Evolutionary conservation across 2,797 vertebrate genomes (phyloP).

Genomic region (Miichthys miiuy): DNA sequence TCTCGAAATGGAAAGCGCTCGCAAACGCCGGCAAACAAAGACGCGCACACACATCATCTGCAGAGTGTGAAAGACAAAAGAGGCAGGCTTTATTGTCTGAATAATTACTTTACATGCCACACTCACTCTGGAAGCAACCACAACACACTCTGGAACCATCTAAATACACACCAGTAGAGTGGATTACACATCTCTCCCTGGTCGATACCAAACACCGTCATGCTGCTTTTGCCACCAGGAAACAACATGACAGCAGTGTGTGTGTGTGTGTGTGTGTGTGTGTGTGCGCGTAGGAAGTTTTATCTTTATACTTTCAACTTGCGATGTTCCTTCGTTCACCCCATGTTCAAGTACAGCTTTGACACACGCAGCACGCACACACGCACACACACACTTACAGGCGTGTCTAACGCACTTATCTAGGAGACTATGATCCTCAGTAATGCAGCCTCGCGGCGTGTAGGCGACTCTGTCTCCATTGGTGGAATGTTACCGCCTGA

Average conservation of each 20-base stretch:
- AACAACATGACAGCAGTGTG: slow-evolving; percentile 33
- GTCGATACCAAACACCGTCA: slow-evolving; percentile 64
- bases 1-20: slow-evolving; percentile 27
- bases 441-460: slow-evolving; percentile 57
- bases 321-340: slow-evolving; percentile 43
- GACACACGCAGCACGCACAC: slow-evolving; percentile 22
- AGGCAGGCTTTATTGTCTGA: slow-evolving; percentile 63
- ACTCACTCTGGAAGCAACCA: slow-evolving; percentile 47
- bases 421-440: slow-evolving; percentile 44
- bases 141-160: slow-evolving; percentile 44
- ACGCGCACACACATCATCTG: slow-evolving; percentile 14
- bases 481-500: slow-evolving; percentile 35
- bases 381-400: slow-evolving; percentile 7
- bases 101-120: slow-evolving; percentile 69
- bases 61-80: slow-evolving; percentile 47
- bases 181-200: slow-evolving; percentile 72
- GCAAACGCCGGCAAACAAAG: background rate
- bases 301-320: slow-evolving; percentile 35
- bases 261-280: slow-evolving; percentile 7
- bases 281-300: slow-evolving; percentile 7
- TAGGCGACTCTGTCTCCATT: slow-evolving; percentile 26
- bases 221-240: slow-evolving; percentile 61
- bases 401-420: slow-evolving; percentile 71
- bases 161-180: slow-evolving; percentile 50
- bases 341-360: slow-evolving; percentile 41